These are phyloP conservation scores for Hippocampus abdominalis DNA, from an alignment of 2,113 vertebrate genomes.

Conservation along the genomic window DNA sequence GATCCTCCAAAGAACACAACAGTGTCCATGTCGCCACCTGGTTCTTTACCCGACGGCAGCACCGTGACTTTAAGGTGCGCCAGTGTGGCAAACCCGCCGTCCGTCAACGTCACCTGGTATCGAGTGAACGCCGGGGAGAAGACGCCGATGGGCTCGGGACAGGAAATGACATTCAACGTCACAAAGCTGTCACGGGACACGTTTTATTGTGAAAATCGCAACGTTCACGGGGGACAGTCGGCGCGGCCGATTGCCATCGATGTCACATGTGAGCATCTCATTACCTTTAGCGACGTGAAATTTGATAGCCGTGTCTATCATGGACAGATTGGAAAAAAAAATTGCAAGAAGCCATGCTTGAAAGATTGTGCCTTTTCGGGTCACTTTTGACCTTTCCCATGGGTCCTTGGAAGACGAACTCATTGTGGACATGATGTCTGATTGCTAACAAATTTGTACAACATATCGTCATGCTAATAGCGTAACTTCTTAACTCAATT, in stretches of 20 bases:
- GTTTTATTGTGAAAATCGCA: slow-evolving; percentile 52
- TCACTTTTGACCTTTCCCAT: no score
- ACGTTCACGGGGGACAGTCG: slow-evolving; percentile 47
- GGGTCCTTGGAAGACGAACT: no score
- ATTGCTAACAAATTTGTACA: no score
- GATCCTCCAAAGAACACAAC: slow-evolving; percentile 63
- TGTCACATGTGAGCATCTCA: slow-evolving; percentile 45
- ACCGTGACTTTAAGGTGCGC: slow-evolving; percentile 62
- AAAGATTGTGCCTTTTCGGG: neutral
- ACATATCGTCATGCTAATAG: no score
- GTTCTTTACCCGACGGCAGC: slow-evolving; percentile 44
- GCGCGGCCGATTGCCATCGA: slow-evolving; percentile 29
- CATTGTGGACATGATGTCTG: no score
- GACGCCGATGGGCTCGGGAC: slow-evolving; percentile 30
- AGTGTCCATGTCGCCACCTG: slow-evolving; percentile 35
- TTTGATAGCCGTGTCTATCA: neutral
- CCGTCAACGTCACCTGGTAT: slow-evolving; percentile 65
- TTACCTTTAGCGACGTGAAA: neutral
- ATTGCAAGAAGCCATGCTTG: neutral
- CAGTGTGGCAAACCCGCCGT: slow-evolving; percentile 53
- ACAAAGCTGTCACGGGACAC: slow-evolving; percentile 54
- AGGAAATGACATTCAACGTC: slow-evolving; percentile 44
- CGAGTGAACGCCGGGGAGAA: slow-evolving; percentile 33
- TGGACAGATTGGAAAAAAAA: neutral
- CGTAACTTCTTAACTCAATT: no score